Percentiles rank a stretch among this genome's conserved stretches.
Conservation (phyloP, 2,888 invertebrate genomes). For the Theodoxus fluviatilis region DNA sequence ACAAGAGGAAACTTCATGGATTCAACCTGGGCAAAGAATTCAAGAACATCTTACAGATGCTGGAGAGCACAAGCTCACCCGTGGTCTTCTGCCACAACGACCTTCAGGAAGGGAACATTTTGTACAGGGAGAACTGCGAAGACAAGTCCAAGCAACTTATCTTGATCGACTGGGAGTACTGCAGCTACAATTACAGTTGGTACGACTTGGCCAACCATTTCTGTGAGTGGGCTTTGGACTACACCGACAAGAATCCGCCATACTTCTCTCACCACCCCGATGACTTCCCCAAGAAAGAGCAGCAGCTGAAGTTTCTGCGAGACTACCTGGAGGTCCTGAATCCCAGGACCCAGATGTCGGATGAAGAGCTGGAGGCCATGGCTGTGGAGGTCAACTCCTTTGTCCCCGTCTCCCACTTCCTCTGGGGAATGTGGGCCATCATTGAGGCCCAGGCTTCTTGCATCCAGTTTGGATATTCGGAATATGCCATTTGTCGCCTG, state of each 20-base stretch:
- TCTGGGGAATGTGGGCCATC: slow-evolving; percentile 91
- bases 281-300: slow-evolving; percentile 79
- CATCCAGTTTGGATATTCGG: slow-evolving; percentile 89
- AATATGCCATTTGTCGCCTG: slow-evolving; percentile 47
- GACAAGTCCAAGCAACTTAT: slow-evolving; percentile 44
- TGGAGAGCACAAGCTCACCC: no score
- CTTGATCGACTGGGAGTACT: slow-evolving; percentile 65
- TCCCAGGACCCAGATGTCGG: no score
- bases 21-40: no score
- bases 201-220: slow-evolving; percentile 66
- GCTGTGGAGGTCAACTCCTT: slow-evolving; percentile 83
- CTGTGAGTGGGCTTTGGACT: slow-evolving; percentile 64
- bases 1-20: no score
- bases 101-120: slow-evolving; percentile 79
- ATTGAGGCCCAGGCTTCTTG: slow-evolving; percentile 87
- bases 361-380: slow-evolving; percentile 72
- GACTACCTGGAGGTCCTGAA: slow-evolving; percentile 72
- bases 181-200: slow-evolving; percentile 65
- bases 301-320: slow-evolving; percentile 75
- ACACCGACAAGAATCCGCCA: slow-evolving; percentile 50
- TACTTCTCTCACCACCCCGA: slow-evolving; percentile 66
- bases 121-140: slow-evolving; percentile 43
- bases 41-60: no score
- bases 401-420: slow-evolving; percentile 80
- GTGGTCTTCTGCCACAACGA: slow-evolving; percentile 96